Base-by-base conservation (phyloP, 2,113 vertebrate genomes). In the Quiscalus mexicanus region DNA sequence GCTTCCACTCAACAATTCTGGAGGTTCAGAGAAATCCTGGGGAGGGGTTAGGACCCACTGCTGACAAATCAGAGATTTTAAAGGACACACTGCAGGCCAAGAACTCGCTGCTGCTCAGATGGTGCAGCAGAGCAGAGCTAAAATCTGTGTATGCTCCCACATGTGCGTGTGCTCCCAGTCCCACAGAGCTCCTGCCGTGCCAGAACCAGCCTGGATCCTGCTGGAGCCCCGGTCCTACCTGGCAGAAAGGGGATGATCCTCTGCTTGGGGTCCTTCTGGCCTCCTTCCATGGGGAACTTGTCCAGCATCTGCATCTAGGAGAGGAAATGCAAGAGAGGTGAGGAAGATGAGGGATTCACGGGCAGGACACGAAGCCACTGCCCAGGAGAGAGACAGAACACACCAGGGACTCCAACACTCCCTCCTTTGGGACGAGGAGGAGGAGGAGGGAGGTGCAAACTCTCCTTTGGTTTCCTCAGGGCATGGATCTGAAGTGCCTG, bases 221-320 rank as follows among this genome's bases (percentile, higher is more conserved):
- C 42, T 62, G 53, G 6, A 84, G 24, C 28, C 44, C 11, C 62
- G 33, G 10, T 63, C 98, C 89, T 95, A 99, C 99, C 99, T 98
- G 99, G 99, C 60, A 99, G 98, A 63, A 99, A 99, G 17, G 99
- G 99, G 80, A 99, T 99, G 93, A 99, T 99, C 93, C 99, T 98
- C 44, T 99, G 99, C 88, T 99, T 99, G 6, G 99, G 99, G 92
- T 99, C 99, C 97, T 99, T 99, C 98, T 99, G 99, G 63, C 99
- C 99, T 95, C 99, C 99, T 97, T 99, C 99, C 98, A 99, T 99
- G 0, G 99, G 99, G 97, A 99, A 99, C 97, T 99, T 99, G 97
- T 99, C 99, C 98, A 99, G 97, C 98, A 99, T 98, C 97, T 99
- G 99, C 99, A 99, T 99, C 99, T 99, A 92, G 95, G 98, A 94